Conservation (phyloP, 2,888 invertebrate species). For the Drosophila birchii region DNA sequence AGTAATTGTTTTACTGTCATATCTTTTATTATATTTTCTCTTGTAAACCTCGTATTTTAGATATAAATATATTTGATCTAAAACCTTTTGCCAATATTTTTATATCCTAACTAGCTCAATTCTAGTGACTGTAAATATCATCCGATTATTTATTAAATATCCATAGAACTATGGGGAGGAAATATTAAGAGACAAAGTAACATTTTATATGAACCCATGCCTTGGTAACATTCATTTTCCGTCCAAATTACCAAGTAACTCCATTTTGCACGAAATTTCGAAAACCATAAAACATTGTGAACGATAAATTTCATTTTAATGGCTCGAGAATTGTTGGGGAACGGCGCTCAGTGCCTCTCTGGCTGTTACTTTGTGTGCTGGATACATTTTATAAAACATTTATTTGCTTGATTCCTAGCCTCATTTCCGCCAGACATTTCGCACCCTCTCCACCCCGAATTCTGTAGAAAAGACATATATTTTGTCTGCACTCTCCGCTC, state of each 20-base stretch:
- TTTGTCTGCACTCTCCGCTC: constrained; percentile 49
- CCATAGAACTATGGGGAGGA: neutral
- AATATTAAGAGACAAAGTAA: constrained; percentile 39
- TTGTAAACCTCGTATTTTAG: neutral
- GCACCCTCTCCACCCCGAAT: constrained; percentile 36
- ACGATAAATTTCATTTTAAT: constrained; percentile 81
- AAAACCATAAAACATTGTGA: constrained; percentile 72
- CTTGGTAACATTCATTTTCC: constrained; percentile 50
- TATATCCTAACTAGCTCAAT: neutral
- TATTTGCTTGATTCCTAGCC: constrained; percentile 81
- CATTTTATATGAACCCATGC: constrained; percentile 37
- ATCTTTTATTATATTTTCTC: too few species aligned
- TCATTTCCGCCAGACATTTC: constrained; percentile 69
- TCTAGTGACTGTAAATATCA: neutral
- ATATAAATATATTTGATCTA: neutral
- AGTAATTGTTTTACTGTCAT: neutral
- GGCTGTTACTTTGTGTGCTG: constrained; percentile 47
- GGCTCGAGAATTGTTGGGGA: constrained; percentile 66
- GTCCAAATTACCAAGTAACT: constrained; percentile 50
- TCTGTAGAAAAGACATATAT: constrained; percentile 56
- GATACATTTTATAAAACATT: constrained; percentile 81
- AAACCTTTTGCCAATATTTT: neutral
- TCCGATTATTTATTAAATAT: constrained; percentile 18
- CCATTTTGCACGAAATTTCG: constrained; percentile 49
- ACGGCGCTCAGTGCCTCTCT: constrained; percentile 49